Conservation (phyloP, 2,113 vertebrate species). For the Cervus canadensis region DNA sequence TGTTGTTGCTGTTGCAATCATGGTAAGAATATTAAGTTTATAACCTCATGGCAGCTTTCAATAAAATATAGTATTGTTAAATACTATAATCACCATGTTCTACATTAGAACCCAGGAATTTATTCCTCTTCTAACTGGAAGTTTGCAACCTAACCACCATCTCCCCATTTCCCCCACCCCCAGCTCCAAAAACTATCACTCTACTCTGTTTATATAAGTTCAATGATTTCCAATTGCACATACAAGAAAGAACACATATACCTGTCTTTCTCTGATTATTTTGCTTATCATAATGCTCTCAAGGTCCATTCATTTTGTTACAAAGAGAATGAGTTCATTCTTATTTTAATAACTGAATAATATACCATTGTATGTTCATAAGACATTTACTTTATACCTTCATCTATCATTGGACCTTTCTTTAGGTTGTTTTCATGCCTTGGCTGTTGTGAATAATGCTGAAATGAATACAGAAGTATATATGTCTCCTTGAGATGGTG, state of each 20-base stretch:
- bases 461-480: not conserved
- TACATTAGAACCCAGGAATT: not conserved
- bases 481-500: not conserved
- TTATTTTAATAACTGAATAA: not conserved
- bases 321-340: not conserved
- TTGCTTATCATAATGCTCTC: not conserved
- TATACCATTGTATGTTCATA: not conserved
- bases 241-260: not conserved
- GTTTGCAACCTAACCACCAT: not conserved
- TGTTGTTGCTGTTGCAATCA: not conserved
- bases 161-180: not conserved
- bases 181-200: not conserved
- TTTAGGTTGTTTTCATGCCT: not conserved
- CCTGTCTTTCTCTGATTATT: not conserved
- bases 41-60: not conserved
- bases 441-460: not conserved
- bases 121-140: not conserved
- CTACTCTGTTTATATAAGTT: not conserved
- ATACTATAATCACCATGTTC: not conserved
- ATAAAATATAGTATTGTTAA: not conserved
- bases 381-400: not conserved
- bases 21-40: not conserved
- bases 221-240: not conserved
- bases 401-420: not conserved
- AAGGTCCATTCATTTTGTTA: not conserved